Evolutionary conservation across 2,113 vertebrate genomes (phyloP).

Genomic region (Turnix velox): DNA sequence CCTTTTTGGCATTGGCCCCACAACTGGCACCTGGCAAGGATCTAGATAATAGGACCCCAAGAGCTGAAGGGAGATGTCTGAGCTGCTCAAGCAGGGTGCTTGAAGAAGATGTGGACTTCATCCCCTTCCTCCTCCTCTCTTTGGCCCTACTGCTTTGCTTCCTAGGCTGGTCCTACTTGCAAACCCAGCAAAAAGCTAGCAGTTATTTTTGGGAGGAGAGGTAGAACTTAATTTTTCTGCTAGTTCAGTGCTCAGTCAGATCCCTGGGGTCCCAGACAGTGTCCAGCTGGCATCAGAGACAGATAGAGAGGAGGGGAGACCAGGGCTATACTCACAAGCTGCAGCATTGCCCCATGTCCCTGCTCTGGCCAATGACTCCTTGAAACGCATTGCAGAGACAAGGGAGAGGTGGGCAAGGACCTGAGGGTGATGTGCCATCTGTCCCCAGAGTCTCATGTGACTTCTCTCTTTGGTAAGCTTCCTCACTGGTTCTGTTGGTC

Average conservation of each 20-base stretch:
- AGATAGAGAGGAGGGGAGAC: background rate
- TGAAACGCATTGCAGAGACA: background rate
- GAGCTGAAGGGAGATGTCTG: background rate
- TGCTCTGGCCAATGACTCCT: background rate
- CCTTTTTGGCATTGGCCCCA: fast-evolving
- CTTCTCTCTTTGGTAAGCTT: background rate
- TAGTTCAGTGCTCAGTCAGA: background rate
- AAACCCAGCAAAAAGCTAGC: background rate
- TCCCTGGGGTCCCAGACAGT: background rate
- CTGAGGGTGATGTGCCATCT: fast-evolving
- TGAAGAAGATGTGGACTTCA: background rate
- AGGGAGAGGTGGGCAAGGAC: background rate
- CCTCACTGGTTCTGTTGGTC: background rate
- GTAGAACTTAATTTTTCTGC: background rate
- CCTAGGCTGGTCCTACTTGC: background rate
- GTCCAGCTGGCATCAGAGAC: background rate
- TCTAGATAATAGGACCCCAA: background rate
- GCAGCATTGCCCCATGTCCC: background rate
- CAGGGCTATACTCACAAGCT: background rate
- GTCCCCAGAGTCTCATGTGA: background rate
- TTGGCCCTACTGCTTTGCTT: background rate
- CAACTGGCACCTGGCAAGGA: background rate
- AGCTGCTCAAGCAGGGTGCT: background rate
- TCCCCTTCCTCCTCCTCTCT: background rate
- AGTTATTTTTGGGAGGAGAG: background rate